Conservation (phyloP, 1,140 invertebrate species). For the Tetramorium parvispinum region DNA sequence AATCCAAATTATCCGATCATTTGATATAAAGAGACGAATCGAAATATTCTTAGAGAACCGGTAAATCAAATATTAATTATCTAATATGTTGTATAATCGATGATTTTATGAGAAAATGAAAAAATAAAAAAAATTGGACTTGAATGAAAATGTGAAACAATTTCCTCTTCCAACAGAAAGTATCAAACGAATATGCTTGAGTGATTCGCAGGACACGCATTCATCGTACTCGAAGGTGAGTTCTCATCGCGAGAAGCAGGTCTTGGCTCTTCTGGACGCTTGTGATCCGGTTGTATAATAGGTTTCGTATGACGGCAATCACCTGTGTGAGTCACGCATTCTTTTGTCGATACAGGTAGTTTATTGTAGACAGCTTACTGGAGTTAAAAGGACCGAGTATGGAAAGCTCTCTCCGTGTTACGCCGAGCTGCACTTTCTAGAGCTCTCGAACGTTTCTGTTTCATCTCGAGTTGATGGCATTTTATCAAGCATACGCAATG, state of each 20-base stretch:
- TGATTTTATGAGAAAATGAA: not conserved
- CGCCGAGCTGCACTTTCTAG: constrained; percentile 41
- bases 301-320: constrained; percentile 51
- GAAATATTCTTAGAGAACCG: not conserved
- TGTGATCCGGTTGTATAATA: constrained; percentile 55
- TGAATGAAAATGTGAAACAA: not conserved
- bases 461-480: constrained; percentile 13
- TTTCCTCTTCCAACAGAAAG: not conserved
- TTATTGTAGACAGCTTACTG: constrained; percentile 37
- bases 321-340: constrained; percentile 53
- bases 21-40: not conserved
- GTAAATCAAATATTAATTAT: not conserved
- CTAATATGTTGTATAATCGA: not conserved
- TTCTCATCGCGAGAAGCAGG: constrained; percentile 45
- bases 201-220: constrained; percentile 36
- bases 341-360: constrained; percentile 42
- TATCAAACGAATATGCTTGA: not conserved
- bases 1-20: not conserved
- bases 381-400: constrained; percentile 40
- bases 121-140: no score
- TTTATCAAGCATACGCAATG: constrained; percentile 34
- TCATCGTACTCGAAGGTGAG: constrained; percentile 64
- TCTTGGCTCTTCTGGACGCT: constrained; percentile 40
- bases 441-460: constrained; percentile 43
- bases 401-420: constrained; percentile 46